phyloP scores from a whole-genome alignment of 2,113 vertebrate genomes.

The Amblyornis subalaris region DNA sequence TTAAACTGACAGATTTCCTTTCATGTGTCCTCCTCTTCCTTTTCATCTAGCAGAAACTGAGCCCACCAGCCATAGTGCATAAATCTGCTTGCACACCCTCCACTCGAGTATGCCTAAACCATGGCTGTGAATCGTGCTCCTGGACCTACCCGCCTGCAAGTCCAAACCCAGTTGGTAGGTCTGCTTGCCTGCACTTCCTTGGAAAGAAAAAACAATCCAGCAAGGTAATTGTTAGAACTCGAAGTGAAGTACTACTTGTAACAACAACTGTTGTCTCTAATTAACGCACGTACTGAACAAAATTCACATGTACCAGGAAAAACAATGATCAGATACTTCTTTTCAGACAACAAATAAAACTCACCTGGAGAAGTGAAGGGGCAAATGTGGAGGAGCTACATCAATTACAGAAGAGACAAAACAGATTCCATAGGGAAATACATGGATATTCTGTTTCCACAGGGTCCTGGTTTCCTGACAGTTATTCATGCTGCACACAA shows the following conservation, averaged over 20 bases:
- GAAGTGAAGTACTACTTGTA: neutral
- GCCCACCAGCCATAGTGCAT: neutral
- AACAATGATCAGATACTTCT: neutral
- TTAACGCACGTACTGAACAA: neutral
- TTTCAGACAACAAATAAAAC: neutral
- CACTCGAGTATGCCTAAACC: neutral
- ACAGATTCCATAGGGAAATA: neutral
- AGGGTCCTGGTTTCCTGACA: neutral
- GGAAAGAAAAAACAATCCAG: neutral
- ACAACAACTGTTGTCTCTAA: neutral
- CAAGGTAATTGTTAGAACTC: neutral
- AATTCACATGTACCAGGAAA: neutral
- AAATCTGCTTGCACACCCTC: fast-evolving
- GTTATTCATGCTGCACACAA: neutral
- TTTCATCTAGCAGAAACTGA: neutral
- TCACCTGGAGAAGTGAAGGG: neutral
- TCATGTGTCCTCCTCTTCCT: neutral
- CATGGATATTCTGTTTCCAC: neutral
- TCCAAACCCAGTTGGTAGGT: neutral
- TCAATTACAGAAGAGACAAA: neutral
- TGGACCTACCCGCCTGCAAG: neutral
- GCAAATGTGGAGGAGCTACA: neutral
- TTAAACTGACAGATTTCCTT: neutral
- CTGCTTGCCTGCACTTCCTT: neutral
- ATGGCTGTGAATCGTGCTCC: neutral